Evolutionary conservation across 2,797 vertebrate species (phyloP).

Genomic region (Sebastes itinus): DNA sequence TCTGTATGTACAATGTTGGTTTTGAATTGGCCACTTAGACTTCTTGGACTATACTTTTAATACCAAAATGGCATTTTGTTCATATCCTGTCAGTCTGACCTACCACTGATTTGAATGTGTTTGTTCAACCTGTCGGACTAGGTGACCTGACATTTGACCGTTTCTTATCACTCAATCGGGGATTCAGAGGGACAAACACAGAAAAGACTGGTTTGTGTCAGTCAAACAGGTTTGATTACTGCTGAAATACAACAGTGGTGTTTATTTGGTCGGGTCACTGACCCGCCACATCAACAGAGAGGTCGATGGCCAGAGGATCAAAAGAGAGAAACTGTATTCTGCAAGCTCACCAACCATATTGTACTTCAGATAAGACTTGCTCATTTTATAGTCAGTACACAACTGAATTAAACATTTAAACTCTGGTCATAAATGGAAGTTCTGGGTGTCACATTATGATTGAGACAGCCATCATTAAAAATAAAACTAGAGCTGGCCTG

Average conservation of each 20-base stretch:
- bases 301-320: conserved; percentile 52
- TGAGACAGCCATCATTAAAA: background rate
- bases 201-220: conserved; percentile 1
- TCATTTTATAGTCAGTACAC: background rate
- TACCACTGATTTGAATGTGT: background rate
- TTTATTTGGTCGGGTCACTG: conserved; percentile 36
- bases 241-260: background rate
- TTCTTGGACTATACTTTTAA: background rate
- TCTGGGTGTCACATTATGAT: background rate
- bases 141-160: conserved; percentile 7
- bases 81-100: background rate
- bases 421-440: background rate
- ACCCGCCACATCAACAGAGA: conserved; percentile 12
- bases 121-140: conserved; percentile 2
- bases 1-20: background rate
- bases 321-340: background rate
- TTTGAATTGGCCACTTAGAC: background rate
- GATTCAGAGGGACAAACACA: background rate
- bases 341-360: background rate
- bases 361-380: background rate
- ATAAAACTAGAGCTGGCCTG: background rate
- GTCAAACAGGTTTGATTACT: background rate
- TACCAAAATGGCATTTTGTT: background rate
- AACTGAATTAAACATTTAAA: background rate
- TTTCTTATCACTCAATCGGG: conserved; percentile 10